phyloP scores from a whole-genome alignment of 2,113 vertebrate genomes.

The Archocentrus centrarchus region DNA sequence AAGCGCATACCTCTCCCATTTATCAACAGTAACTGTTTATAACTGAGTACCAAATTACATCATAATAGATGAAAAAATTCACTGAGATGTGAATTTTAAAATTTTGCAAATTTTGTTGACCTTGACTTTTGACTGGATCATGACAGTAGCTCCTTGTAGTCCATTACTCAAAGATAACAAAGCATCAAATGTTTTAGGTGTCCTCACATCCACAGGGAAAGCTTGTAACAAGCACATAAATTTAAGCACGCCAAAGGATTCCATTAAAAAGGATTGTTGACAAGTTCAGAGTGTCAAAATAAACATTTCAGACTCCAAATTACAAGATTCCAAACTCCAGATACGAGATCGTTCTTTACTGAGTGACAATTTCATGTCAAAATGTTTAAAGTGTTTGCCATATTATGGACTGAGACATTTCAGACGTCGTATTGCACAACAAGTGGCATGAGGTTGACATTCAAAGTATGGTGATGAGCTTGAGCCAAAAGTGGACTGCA shows the following conservation, averaged over 20 bases:
- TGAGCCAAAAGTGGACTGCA: slow-evolving; percentile 53
- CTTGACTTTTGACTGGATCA: too few relatives aligned
- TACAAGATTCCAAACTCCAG: neutral
- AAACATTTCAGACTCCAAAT: neutral
- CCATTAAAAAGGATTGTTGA: neutral
- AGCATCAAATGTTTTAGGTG: neutral
- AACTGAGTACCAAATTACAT: too few relatives aligned
- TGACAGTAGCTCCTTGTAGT: too few relatives aligned
- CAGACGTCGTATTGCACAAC: slow-evolving; percentile 9
- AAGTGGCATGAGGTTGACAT: slow-evolving; percentile 30
- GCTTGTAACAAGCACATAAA: neutral
- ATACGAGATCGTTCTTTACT: neutral
- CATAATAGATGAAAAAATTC: too few relatives aligned
- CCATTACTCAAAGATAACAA: neutral
- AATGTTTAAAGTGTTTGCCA: neutral
- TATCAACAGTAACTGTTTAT: too few relatives aligned
- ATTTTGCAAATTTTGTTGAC: too few relatives aligned
- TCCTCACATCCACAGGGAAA: neutral
- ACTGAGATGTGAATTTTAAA: too few relatives aligned
- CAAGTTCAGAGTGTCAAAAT: neutral
- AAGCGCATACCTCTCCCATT: too few relatives aligned
- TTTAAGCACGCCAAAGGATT: neutral
- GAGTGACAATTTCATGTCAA: neutral
- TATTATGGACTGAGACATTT: slow-evolving; percentile 12
- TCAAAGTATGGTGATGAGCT: slow-evolving; percentile 18